Evolutionary conservation across 1,140 invertebrate species (phyloP).

Genomic region (Wiebesia pumilae): DNA sequence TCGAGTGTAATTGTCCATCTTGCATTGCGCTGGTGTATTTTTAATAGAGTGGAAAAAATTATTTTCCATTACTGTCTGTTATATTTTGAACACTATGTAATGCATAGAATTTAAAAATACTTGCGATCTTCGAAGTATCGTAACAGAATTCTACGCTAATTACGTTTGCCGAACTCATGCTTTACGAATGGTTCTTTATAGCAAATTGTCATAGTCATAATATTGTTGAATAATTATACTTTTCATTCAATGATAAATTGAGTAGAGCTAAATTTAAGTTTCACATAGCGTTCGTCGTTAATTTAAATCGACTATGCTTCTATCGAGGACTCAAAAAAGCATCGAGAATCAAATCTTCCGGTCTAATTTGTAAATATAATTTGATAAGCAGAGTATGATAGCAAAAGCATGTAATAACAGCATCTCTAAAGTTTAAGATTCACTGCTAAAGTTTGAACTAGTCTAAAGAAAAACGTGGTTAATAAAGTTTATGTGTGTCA

Average conservation of each 20-base stretch:
- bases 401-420: constrained; percentile 17
- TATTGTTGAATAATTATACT: neutral
- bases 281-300: neutral
- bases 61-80: neutral
- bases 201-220: neutral
- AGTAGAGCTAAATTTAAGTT: neutral
- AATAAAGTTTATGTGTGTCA: constrained; percentile 22
- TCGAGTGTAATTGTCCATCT: neutral
- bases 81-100: neutral
- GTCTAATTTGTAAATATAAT: constrained; percentile 6
- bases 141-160: neutral
- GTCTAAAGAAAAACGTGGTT: constrained; percentile 11
- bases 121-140: neutral
- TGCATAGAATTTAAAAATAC: neutral
- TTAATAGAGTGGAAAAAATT: neutral
- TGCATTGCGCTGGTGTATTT: neutral
- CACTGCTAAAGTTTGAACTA: neutral
- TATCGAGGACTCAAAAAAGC: neutral
- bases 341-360: neutral
- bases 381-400: constrained; percentile 2
- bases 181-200: neutral
- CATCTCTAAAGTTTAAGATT: constrained; percentile 19
- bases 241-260: neutral
- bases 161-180: neutral
- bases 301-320: neutral